phyloP scores from a whole-genome alignment of 2,797 vertebrate species.

The Steatocranus sp. region DNA sequence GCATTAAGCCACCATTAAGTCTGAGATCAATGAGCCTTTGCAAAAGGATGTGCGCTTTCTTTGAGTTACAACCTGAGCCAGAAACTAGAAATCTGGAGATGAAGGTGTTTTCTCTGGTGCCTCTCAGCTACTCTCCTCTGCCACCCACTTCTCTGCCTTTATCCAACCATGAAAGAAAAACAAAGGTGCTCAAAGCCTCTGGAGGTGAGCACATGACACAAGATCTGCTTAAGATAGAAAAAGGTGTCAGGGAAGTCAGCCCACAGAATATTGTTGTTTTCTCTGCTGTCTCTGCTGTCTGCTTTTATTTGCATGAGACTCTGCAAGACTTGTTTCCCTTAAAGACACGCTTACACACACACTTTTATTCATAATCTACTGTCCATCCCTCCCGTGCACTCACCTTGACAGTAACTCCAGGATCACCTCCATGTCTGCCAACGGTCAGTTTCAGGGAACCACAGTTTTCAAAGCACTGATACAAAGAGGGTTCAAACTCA shows the following conservation, averaged over 20 bases:
- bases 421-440: constrained; percentile 72
- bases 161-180: background rate
- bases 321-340: background rate
- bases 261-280: background rate
- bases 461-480: constrained; percentile 87
- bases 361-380: background rate
- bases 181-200: background rate
- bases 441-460: constrained; percentile 80
- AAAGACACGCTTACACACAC: background rate
- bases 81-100: constrained; percentile 3
- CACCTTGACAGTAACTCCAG: constrained; percentile 75
- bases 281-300: background rate
- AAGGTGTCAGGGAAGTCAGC: background rate
- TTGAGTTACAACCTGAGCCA: background rate
- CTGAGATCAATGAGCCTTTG: constrained; percentile 18
- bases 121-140: background rate
- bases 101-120: background rate
- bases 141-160: background rate
- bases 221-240: background rate
- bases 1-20: background rate
- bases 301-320: background rate
- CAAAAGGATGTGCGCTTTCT: background rate
- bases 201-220: background rate
- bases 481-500: constrained; percentile 77
- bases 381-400: background rate